These are phyloP conservation scores for Pygmarrhopalites habei DNA, from an alignment of 1,140 invertebrate species.

Conservation along the genomic window DNA sequence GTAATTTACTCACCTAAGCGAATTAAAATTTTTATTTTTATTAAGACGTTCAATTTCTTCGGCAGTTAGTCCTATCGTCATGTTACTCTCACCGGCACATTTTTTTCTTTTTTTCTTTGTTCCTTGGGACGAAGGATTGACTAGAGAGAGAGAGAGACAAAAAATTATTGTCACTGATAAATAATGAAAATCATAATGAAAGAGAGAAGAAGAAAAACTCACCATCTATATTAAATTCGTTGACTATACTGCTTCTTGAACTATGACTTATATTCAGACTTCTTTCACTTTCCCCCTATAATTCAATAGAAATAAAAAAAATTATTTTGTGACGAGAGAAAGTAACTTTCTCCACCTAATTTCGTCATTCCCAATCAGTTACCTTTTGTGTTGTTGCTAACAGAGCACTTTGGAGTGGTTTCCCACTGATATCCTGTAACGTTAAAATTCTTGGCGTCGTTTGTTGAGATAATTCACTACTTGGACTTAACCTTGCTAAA, in stretches of 20 bases:
- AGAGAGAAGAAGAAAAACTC: too few relatives aligned
- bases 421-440: constrained; percentile 85
- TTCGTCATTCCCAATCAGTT: too few relatives aligned
- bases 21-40: constrained; percentile 74
- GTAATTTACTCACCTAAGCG: too few relatives aligned
- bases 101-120: constrained; percentile 41
- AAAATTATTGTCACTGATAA: too few relatives aligned
- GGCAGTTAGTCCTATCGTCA: constrained; percentile 72
- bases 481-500: constrained; percentile 77
- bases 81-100: constrained; percentile 33
- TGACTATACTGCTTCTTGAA: constrained; percentile 32
- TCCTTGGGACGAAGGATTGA: constrained; percentile 23
- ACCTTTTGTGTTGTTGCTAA: constrained; percentile 58
- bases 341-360: too few relatives aligned
- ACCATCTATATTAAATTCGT: too few relatives aligned
- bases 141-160: too few relatives aligned
- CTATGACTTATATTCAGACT: constrained; percentile 52
- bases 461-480: constrained; percentile 81
- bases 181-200: too few relatives aligned
- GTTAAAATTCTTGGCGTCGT: constrained; percentile 78
- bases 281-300: constrained; percentile 77
- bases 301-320: too few relatives aligned
- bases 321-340: too few relatives aligned
- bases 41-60: constrained; percentile 81
- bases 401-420: constrained; percentile 72